phyloP scores from a whole-genome alignment of 2,888 invertebrate species.

The Aelia acuminata region DNA sequence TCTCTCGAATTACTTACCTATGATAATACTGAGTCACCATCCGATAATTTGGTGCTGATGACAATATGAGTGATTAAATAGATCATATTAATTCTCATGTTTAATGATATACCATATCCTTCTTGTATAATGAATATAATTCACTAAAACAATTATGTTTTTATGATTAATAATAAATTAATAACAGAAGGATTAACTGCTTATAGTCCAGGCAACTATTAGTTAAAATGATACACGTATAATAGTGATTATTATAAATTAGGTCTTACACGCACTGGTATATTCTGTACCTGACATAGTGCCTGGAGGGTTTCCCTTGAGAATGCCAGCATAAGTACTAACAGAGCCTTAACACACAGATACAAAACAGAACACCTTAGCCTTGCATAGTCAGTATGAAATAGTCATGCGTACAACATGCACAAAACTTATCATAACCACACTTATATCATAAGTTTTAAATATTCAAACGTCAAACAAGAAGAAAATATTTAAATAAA shows the following conservation, averaged over 20 bases:
- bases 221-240: not conserved
- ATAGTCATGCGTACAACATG: constrained; percentile 40
- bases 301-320: constrained; percentile 87
- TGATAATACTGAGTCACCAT: too few species aligned
- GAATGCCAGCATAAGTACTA: constrained; percentile 89
- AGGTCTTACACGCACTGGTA: constrained; percentile 47
- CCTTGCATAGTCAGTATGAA: constrained; percentile 60
- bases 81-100: too few species aligned
- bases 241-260: constrained; percentile 20
- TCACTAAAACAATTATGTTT: too few species aligned
- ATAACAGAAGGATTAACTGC: constrained; percentile 39
- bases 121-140: too few species aligned
- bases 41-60: too few species aligned
- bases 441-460: too few species aligned
- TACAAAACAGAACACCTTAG: constrained; percentile 65
- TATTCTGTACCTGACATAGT: constrained; percentile 82
- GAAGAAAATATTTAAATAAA: not conserved
- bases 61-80: too few species aligned
- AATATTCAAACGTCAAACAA: not conserved
- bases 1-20: too few species aligned
- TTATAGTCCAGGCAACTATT: not conserved
- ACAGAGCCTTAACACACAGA: constrained; percentile 67
- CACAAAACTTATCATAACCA: constrained; percentile 17
- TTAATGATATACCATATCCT: too few species aligned
- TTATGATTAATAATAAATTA: not conserved